A percentile compares a stretch with the other conserved stretches of the same genome.
These are phyloP conservation scores for Spermophilus dauricus DNA, from an alignment of 2,113 vertebrate species.

Conservation along the genomic window DNA sequence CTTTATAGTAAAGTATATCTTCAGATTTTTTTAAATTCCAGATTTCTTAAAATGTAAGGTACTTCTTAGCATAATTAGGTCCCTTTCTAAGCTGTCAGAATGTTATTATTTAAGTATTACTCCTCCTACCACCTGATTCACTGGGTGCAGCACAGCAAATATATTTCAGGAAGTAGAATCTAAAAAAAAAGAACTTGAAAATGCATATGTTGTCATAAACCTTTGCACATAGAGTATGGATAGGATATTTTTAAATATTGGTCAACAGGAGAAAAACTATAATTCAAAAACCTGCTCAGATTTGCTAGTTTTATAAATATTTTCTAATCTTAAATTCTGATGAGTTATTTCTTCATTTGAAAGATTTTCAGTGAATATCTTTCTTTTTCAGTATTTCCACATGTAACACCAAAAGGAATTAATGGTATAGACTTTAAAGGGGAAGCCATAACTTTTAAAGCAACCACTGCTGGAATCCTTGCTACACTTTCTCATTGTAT, in stretches of 20 bases:
- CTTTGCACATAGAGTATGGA: constrained; percentile 6
- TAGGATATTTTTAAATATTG: constrained; percentile 21
- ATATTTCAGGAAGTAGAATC: constrained; percentile 74
- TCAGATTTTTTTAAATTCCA: constrained; percentile 66
- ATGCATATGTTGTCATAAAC: background rate
- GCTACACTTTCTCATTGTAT: constrained; percentile 98
- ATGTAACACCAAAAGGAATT: constrained; percentile 94
- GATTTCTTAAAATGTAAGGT: constrained; percentile 75
- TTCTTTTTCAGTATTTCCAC: constrained; percentile 92
- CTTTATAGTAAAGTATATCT: constrained; percentile 11
- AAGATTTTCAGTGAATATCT: constrained; percentile 54
- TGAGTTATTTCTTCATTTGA: constrained; percentile 33
- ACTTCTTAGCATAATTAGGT: constrained; percentile 80
- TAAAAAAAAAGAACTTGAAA: constrained; percentile 72
- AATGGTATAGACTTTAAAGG: constrained; percentile 99
- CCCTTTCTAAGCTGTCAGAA: constrained; percentile 74
- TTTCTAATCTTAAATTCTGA: constrained; percentile 44
- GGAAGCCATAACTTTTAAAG: constrained; percentile 99
- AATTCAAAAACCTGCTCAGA: background rate
- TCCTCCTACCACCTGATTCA: constrained; percentile 82
- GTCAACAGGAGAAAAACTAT: background rate
- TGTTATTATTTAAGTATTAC: constrained; percentile 83
- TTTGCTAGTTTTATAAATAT: constrained; percentile 53
- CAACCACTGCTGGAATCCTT: constrained; percentile 98
- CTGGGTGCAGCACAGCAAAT: constrained; percentile 72